phyloP scores from a whole-genome alignment of 2,797 vertebrate species.

The Macropus fuliginosus region DNA sequence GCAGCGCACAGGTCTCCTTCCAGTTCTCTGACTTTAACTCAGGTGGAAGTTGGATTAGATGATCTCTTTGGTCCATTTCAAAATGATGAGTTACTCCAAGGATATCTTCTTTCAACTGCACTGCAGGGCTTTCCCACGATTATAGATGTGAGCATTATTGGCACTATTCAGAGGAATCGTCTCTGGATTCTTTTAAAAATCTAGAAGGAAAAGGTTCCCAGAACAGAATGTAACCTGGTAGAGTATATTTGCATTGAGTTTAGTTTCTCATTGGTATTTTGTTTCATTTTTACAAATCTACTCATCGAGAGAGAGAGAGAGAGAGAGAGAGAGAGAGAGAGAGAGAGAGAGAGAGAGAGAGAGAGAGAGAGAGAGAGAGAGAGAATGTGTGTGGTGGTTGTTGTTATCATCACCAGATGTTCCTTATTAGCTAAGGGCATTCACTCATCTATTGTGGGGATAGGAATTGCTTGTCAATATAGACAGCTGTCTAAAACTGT shows the following conservation, averaged over 20 bases:
- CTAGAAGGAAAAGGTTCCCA: constrained; percentile 6
- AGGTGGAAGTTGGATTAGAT: neutral
- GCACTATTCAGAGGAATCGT: neutral
- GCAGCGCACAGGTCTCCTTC: too few species aligned
- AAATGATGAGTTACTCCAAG: neutral
- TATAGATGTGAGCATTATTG: constrained; percentile 22
- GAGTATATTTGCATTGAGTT: constrained; percentile 24
- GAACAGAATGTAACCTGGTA: constrained; percentile 21
- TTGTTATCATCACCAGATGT: neutral
- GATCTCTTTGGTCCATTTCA: neutral
- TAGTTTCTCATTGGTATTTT: constrained; percentile 24
- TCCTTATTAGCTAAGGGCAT: constrained; percentile 40
- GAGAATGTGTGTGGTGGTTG: too few species aligned
- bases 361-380: too few species aligned
- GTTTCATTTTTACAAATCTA: neutral
- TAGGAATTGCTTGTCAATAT: constrained; percentile 28
- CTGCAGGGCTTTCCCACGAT: neutral
- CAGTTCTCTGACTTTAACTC: too few species aligned
- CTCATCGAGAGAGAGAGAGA: neutral
- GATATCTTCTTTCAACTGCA: neutral
- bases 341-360: too few species aligned
- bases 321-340: too few species aligned
- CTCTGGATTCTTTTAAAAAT: constrained; percentile 27
- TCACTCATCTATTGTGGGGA: constrained; percentile 11
- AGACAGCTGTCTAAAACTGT: neutral